Evolutionary conservation across 2,888 invertebrate species (phyloP).

Genomic region (Syritta pipiens): DNA sequence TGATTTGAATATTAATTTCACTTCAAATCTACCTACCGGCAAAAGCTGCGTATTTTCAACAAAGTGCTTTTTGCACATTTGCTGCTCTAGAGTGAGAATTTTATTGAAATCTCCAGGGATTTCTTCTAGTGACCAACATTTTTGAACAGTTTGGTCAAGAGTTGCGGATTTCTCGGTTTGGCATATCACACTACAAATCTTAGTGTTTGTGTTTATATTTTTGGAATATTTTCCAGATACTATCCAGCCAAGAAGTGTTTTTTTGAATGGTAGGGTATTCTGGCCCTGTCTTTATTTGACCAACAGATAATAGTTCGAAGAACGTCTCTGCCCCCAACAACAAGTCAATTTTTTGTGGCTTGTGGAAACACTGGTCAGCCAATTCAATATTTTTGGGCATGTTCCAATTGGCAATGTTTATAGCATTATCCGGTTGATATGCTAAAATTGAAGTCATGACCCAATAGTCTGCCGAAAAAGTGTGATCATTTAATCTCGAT

Average conservation of each 20-base stretch:
- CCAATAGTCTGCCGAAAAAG: too few relatives aligned
- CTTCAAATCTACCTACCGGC: background rate
- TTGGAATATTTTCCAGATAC: constrained; percentile 46
- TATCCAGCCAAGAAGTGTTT: constrained; percentile 46
- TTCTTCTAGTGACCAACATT: constrained; percentile 49
- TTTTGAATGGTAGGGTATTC: constrained; percentile 40
- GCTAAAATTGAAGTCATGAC: constrained; percentile 34
- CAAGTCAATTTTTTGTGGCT: too few relatives aligned
- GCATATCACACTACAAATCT: constrained; percentile 5
- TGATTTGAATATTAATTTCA: background rate
- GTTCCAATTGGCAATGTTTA: constrained; percentile 27
- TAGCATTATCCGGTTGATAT: constrained; percentile 17
- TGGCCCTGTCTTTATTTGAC: too few relatives aligned
- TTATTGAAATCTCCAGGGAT: constrained; percentile 17
- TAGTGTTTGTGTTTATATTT: background rate
- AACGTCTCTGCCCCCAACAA: too few relatives aligned
- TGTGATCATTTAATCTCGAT: too few relatives aligned
- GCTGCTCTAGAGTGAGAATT: constrained; percentile 10
- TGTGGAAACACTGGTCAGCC: constrained; percentile 45
- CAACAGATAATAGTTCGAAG: too few relatives aligned
- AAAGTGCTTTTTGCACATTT: constrained; percentile 1
- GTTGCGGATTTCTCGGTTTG: constrained; percentile 5
- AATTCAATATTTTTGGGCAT: constrained; percentile 34
- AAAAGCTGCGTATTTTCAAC: background rate
- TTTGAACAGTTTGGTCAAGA: constrained; percentile 35